phyloP scores from a whole-genome alignment of 2,888 invertebrate genomes.

The Phymatocera aterrima region DNA sequence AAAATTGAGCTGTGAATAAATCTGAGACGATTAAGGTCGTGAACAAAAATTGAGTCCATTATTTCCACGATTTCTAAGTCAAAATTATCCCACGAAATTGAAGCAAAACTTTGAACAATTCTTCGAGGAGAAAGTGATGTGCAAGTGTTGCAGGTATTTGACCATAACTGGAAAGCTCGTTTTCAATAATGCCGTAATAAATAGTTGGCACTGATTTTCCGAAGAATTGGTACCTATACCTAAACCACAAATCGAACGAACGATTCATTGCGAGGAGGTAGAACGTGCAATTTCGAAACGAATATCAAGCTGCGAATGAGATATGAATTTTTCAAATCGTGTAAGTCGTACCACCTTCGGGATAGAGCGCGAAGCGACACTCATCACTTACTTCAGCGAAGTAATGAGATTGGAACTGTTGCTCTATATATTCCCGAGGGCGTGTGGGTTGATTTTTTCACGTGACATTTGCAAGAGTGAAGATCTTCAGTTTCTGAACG shows the following conservation, averaged over 20 bases:
- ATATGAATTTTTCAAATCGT: not conserved
- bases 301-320: not conserved
- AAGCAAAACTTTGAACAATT: not conserved
- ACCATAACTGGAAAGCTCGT: not conserved
- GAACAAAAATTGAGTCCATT: not conserved
- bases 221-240: not conserved
- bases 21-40: not conserved
- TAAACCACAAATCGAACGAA: not conserved
- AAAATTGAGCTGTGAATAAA: not conserved
- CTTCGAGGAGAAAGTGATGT: not conserved
- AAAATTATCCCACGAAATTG: too few species aligned
- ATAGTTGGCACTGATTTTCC: not conserved
- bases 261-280: not conserved
- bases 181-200: too few species aligned
- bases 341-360: not conserved
- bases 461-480: too few species aligned
- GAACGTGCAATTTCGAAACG: not conserved
- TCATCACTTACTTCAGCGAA: too few species aligned
- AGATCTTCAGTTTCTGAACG: too few species aligned
- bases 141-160: not conserved
- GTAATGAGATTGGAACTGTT: not conserved
- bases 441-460: not conserved
- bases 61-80: too few species aligned
- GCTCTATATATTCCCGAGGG: not conserved
- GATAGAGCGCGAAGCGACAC: not conserved